A percentile compares a stretch with the other conserved stretches of the same genome.
These are phyloP conservation scores for Procavia capensis DNA, from an alignment of 2,113 vertebrate genomes.

Conservation along the genomic window DNA sequence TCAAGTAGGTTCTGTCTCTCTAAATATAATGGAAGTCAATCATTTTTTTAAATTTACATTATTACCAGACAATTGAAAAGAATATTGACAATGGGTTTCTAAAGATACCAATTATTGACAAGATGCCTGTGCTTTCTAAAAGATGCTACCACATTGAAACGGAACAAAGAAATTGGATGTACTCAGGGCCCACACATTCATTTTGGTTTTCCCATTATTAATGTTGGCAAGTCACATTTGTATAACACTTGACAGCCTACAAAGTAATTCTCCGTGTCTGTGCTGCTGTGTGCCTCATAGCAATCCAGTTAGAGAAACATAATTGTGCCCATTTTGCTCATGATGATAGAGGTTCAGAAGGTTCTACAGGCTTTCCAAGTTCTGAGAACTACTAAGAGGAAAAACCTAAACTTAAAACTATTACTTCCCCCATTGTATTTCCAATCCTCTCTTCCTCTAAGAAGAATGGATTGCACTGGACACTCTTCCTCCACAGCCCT, in stretches of 20 bases:
- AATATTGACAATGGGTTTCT: constrained; percentile 27
- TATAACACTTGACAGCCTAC: not conserved
- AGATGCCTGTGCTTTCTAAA: not conserved
- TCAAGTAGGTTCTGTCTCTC: not conserved
- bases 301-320: not conserved
- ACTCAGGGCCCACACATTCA: not conserved
- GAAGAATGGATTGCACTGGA: not conserved
- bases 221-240: not conserved
- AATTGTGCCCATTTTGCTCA: not conserved
- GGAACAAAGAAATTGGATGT: not conserved
- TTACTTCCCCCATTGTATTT: not conserved
- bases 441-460: not conserved
- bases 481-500: no score
- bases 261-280: not conserved
- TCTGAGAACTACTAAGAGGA: not conserved
- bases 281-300: not conserved
- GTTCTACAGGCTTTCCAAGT: not conserved
- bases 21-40: not conserved
- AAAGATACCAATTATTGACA: not conserved
- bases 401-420: not conserved
- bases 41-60: not conserved
- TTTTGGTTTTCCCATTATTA: not conserved
- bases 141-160: not conserved
- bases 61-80: constrained; percentile 8
- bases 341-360: not conserved